These are phyloP conservation scores for Cisticola juncidis DNA, from an alignment of 2,113 vertebrate species.

Conservation along the genomic window DNA sequence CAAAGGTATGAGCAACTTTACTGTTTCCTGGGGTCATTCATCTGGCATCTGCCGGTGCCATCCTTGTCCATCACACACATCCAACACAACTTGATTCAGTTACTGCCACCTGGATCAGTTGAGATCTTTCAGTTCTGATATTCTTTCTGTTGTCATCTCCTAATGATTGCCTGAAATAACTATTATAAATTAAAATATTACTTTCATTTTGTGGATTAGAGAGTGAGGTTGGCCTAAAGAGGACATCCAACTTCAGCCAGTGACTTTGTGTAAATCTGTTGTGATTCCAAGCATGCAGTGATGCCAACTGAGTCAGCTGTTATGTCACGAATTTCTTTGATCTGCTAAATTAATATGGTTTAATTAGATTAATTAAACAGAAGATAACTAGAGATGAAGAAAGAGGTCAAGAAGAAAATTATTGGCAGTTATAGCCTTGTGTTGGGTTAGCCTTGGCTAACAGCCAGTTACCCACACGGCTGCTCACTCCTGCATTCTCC, in stretches of 20 bases:
- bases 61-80: background rate
- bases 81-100: background rate
- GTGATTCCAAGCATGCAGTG: background rate
- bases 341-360: background rate
- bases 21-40: background rate
- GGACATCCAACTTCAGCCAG: background rate
- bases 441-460: background rate
- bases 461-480: background rate
- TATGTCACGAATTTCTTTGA: background rate
- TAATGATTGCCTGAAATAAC: background rate
- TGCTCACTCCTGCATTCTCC: background rate
- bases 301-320: background rate
- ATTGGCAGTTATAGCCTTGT: background rate
- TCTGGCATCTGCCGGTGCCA: background rate
- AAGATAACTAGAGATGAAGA: background rate
- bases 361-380: constrained; percentile 18
- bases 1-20: background rate
- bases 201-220: background rate
- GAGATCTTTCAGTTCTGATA: background rate
- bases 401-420: background rate
- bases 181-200: background rate
- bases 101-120: background rate
- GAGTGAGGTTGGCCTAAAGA: background rate
- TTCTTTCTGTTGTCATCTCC: background rate
- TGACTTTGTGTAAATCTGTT: background rate